Percentiles rank a stretch among this genome's conserved stretches.
These are phyloP conservation scores for Autographa pulchrina DNA, from an alignment of 2,888 invertebrate genomes.

Conservation along the genomic window DNA sequence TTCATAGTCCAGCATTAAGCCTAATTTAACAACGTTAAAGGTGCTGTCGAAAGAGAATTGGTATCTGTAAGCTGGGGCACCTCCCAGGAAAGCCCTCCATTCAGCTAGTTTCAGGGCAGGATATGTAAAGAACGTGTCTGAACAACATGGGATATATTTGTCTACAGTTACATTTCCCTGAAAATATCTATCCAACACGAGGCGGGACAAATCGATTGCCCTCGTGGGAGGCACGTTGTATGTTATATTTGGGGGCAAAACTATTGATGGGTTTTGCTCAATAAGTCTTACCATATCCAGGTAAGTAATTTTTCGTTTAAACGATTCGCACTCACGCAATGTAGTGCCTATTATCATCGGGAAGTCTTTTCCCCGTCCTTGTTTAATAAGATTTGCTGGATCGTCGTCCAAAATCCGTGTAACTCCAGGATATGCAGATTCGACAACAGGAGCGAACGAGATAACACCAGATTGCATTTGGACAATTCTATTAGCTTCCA, in stretches of 20 bases:
- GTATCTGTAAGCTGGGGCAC: slow-evolving; percentile 80
- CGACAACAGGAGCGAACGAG: slow-evolving; percentile 62
- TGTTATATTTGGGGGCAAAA: slow-evolving; percentile 48
- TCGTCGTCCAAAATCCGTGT: slow-evolving; percentile 62
- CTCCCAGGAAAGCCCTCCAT: slow-evolving; percentile 41
- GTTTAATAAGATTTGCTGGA: slow-evolving; percentile 58
- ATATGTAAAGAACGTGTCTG: slow-evolving; percentile 56
- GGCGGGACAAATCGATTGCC: slow-evolving; percentile 33
- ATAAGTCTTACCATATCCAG: slow-evolving; percentile 30
- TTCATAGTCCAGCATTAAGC: slow-evolving; percentile 59
- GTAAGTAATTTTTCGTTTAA: slow-evolving; percentile 29
- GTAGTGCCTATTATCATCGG: slow-evolving; percentile 61
- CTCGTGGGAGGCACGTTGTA: slow-evolving; percentile 35
- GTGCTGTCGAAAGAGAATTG: slow-evolving; percentile 81
- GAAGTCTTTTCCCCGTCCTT: slow-evolving; percentile 58
- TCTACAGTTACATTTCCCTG: slow-evolving; percentile 44
- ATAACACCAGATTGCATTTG: slow-evolving; percentile 45
- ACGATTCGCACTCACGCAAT: slow-evolving; percentile 45
- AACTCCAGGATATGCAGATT: slow-evolving; percentile 48
- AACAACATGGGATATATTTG: slow-evolving; percentile 36
- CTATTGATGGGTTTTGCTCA: slow-evolving; percentile 60
- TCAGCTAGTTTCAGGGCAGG: slow-evolving; percentile 60
- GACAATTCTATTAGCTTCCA: slow-evolving; percentile 54
- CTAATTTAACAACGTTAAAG: slow-evolving; percentile 74
- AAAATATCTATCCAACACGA: slow-evolving; percentile 51